phyloP scores from a whole-genome alignment of 2,797 vertebrate genomes.

The Botia almorhae region DNA sequence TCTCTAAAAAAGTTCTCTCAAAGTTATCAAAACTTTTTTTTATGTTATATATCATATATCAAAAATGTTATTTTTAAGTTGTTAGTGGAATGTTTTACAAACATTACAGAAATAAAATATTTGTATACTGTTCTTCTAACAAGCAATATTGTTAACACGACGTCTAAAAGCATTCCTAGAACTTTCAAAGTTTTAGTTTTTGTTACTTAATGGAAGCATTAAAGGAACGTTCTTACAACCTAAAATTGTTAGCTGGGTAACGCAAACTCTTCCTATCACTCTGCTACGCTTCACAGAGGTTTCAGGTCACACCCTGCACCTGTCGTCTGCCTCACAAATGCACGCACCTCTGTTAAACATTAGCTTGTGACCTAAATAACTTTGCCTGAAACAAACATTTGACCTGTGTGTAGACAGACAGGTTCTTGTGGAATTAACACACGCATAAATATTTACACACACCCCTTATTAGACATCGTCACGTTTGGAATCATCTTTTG shows the following conservation, averaged over 20 bases:
- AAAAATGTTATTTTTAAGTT: no score
- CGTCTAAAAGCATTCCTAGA: no score
- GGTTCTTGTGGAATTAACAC: background rate
- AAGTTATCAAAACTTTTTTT: no score
- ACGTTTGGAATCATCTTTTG: conserved; percentile 12
- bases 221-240: no score
- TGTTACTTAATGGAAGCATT: no score
- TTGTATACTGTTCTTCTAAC: no score
- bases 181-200: no score
- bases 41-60: no score
- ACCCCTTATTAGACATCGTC: conserved; percentile 27
- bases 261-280: background rate
- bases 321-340: conserved; percentile 43
- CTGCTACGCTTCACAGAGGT: conserved; percentile 42
- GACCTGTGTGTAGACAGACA: conserved; percentile 22
- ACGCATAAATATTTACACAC: conserved; percentile 11
- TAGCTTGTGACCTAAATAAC: conserved; percentile 61
- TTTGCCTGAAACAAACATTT: conserved; percentile 38
- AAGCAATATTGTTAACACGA: no score
- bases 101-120: no score
- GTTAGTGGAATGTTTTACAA: no score
- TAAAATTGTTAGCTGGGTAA: background rate
- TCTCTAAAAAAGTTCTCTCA: no score
- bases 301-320: conserved; percentile 56
- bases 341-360: conserved; percentile 57